Conservation (phyloP, 2,113 vertebrate genomes). For the Phrynocephalus versicolor region DNA sequence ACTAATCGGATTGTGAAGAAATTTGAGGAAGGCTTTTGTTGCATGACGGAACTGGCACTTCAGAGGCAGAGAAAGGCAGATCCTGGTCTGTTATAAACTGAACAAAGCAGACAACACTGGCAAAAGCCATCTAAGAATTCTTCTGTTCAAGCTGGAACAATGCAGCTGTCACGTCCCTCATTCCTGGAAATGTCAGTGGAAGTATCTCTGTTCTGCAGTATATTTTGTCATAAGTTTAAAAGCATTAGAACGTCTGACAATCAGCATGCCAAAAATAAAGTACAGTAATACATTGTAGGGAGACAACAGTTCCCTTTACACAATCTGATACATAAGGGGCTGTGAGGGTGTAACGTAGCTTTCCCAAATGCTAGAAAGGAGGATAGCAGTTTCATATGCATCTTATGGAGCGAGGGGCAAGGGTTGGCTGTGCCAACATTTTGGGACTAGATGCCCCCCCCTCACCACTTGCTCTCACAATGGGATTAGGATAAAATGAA, state of each 20-base stretch:
- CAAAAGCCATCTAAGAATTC: neutral
- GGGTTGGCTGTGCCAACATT: too few relatives aligned
- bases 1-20: conserved; percentile 26
- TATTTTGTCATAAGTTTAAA: neutral
- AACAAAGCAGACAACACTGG: neutral
- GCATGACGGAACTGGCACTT: neutral
- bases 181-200: neutral
- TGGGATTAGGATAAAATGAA: too few relatives aligned
- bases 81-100: neutral
- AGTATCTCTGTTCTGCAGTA: neutral
- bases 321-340: neutral
- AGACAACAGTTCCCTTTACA: neutral
- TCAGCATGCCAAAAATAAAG: neutral
- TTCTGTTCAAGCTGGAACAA: conserved; percentile 18
- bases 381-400: too few relatives aligned
- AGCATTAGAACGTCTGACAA: neutral
- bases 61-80: neutral
- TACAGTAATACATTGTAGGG: neutral
- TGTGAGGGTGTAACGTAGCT: too few relatives aligned
- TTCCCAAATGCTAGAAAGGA: too few relatives aligned
- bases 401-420: too few relatives aligned
- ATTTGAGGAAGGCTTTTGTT: neutral
- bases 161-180: neutral
- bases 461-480: too few relatives aligned
- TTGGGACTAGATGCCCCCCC: too few relatives aligned